Percentiles rank a stretch among this genome's conserved stretches.
These are phyloP conservation scores for Ctenomys sociabilis DNA, from an alignment of 2,113 vertebrate species.

Conservation along the genomic window DNA sequence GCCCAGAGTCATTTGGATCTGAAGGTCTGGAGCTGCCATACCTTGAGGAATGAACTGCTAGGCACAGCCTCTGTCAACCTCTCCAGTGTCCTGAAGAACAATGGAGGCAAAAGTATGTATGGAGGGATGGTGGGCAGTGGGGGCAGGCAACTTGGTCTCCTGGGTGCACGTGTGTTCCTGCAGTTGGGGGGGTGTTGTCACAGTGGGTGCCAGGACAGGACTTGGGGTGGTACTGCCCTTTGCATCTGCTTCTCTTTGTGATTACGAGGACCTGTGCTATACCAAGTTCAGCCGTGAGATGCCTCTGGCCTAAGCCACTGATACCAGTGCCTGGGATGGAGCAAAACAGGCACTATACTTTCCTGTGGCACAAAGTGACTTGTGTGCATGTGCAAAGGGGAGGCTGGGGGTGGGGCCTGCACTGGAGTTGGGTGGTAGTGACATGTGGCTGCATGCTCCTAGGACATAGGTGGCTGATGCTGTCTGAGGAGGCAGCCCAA, in stretches of 20 bases:
- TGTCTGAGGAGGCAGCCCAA: too few species aligned
- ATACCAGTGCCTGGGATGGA: too few species aligned
- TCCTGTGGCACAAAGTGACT: too few species aligned
- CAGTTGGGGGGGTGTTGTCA: background rate
- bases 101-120: conserved; percentile 91
- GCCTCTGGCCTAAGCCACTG: background rate
- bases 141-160: too few species aligned
- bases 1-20: conserved; percentile 95
- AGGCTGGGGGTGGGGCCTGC: too few species aligned
- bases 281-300: background rate
- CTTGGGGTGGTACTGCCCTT: background rate
- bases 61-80: conserved; percentile 93
- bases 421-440: too few species aligned
- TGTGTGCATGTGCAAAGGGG: background rate
- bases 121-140: too few species aligned
- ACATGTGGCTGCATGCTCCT: too few species aligned
- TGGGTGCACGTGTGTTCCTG: too few species aligned
- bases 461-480: too few species aligned
- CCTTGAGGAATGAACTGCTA: conserved; percentile 94
- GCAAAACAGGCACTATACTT: too few species aligned
- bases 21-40: conserved; percentile 97
- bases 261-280: fast-evolving
- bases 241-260: background rate
- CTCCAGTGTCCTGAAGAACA: conserved; percentile 89
- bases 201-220: too few species aligned